These are phyloP conservation scores for Manis javanica DNA, from an alignment of 2,797 vertebrate species.

Conservation along the genomic window DNA sequence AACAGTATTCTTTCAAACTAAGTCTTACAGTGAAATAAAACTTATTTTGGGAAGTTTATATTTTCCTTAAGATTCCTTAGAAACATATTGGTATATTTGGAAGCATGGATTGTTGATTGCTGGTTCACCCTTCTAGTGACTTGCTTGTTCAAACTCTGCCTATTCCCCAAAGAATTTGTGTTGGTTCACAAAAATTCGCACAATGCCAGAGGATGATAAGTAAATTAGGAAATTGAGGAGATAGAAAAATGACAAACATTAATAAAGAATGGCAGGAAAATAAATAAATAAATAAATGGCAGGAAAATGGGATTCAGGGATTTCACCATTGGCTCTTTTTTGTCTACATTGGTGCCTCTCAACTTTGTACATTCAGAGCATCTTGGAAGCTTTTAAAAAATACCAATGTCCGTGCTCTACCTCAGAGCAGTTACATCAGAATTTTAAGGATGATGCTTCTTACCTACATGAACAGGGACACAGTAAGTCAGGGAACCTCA, in stretches of 20 bases:
- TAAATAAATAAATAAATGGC: background rate
- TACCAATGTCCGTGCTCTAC: background rate
- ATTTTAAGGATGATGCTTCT: background rate
- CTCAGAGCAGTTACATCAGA: background rate
- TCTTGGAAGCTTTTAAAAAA: background rate
- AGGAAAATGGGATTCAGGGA: background rate
- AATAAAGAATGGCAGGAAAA: background rate
- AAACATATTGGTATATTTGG: background rate
- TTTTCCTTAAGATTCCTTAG: conserved; percentile 20
- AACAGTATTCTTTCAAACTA: background rate
- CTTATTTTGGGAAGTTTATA: background rate
- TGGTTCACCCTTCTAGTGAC: background rate
- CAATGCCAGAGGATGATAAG: background rate
- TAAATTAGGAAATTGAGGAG: background rate
- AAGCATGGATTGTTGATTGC: background rate
- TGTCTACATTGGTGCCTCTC: background rate
- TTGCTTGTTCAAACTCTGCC: background rate
- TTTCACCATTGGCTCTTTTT: background rate
- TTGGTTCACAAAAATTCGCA: background rate
- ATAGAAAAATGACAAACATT: background rate
- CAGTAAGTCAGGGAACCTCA: background rate
- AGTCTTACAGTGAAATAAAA: background rate
- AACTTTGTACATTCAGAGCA: background rate
- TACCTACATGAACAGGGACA: background rate
- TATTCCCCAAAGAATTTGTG: background rate